phyloP scores from a whole-genome alignment of 2,113 vertebrate genomes.

The Aptenodytes patagonicus region DNA sequence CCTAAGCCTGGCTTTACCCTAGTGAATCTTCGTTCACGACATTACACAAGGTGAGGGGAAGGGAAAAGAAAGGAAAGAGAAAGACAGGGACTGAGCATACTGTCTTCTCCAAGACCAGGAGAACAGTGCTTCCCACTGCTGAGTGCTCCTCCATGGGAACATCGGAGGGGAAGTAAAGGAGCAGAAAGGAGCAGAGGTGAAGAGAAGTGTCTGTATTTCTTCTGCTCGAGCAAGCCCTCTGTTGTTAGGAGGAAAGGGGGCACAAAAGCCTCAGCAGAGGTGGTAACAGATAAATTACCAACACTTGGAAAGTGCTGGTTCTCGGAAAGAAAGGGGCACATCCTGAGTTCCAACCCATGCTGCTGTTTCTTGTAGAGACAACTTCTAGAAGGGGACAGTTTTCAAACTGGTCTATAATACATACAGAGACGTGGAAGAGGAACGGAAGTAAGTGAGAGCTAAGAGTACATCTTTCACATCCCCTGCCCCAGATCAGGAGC shows the following conservation, averaged over 20 bases:
- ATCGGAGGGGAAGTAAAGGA: not conserved
- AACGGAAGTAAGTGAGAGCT: not conserved
- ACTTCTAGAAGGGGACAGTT: not conserved
- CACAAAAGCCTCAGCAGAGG: not conserved
- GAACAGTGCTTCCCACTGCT: not conserved
- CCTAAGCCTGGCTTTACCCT: not conserved
- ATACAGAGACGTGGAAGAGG: not conserved
- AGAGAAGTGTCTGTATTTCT: not conserved
- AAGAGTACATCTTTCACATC: too few relatives aligned
- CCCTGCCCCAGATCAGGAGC: not conserved
- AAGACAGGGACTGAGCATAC: not conserved
- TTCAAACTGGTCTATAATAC: not conserved
- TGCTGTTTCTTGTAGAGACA: not conserved
- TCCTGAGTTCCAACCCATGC: not conserved
- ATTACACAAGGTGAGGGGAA: not conserved
- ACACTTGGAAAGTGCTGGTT: not conserved
- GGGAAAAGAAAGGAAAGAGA: not conserved
- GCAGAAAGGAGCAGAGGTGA: not conserved
- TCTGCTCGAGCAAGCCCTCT: not conserved
- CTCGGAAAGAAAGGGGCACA: not conserved
- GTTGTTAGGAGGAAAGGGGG: not conserved
- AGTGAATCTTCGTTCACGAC: rapidly evolving
- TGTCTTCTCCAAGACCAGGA: not conserved
- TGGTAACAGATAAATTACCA: not conserved
- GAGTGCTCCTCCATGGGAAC: not conserved